Evolutionary conservation across 2,888 invertebrate genomes (phyloP).

Genomic region (Lithodes maja): DNA sequence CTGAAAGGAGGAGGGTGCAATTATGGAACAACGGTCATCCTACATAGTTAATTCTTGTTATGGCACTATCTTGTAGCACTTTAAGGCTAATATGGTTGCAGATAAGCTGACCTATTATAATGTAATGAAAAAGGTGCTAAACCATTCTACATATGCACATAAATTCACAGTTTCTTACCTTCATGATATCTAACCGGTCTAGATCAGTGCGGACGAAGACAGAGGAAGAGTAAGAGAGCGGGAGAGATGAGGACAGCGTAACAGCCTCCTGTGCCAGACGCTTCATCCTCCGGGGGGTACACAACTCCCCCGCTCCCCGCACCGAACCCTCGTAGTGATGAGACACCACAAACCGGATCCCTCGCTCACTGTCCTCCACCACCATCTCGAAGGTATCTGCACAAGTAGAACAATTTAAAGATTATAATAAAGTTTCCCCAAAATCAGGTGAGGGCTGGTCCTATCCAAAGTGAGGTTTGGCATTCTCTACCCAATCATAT

Average conservation of each 20-base stretch:
- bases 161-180: slow-evolving; percentile 75
- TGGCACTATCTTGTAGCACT: background rate
- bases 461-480: too few species aligned
- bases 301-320: slow-evolving; percentile 85
- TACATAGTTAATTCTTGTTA: too few species aligned
- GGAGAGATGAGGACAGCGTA: slow-evolving; percentile 92
- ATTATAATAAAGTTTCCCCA: background rate
- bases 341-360: slow-evolving; percentile 87
- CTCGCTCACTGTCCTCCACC: slow-evolving; percentile 81
- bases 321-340: slow-evolving; percentile 94
- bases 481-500: too few species aligned
- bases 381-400: slow-evolving; percentile 95
- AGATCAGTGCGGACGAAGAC: slow-evolving; percentile 97
- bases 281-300: slow-evolving; percentile 68
- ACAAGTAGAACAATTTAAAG: slow-evolving; percentile 48
- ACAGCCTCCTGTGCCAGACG: slow-evolving; percentile 96
- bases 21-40: too few species aligned
- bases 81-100: background rate
- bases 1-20: too few species aligned
- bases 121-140: too few species aligned
- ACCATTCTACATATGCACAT: too few species aligned
- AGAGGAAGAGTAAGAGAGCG: slow-evolving; percentile 93
- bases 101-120: too few species aligned
- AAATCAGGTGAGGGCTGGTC: too few species aligned
- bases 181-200: slow-evolving; percentile 96